Percentiles rank a stretch among this genome's conserved stretches.
These are phyloP conservation scores for Pemphredon lugubris DNA, from an alignment of 2,888 invertebrate genomes.

Conservation along the genomic window DNA sequence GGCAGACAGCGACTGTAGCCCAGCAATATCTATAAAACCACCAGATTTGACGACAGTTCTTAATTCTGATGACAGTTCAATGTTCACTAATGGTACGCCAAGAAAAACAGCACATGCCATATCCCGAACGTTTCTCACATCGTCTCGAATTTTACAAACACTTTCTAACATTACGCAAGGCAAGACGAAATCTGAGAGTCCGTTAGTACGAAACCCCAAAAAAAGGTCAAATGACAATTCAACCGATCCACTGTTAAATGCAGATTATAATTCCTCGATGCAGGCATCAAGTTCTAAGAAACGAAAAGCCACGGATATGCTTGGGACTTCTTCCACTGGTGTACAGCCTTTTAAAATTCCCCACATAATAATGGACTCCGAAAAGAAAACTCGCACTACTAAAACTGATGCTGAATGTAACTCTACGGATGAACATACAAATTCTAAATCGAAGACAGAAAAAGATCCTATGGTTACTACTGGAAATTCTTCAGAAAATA, in stretches of 20 bases:
- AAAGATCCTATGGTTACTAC: constrained; percentile 14
- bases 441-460: constrained; percentile 13
- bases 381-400: constrained; percentile 16
- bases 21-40: constrained; percentile 70
- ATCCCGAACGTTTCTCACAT: constrained; percentile 75
- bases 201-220: constrained; percentile 35
- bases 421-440: constrained; percentile 12
- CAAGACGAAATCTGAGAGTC: constrained; percentile 59
- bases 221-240: constrained; percentile 43
- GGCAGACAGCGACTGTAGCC: constrained; percentile 73
- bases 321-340: constrained; percentile 56
- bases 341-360: constrained; percentile 74
- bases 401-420: constrained; percentile 28
- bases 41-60: constrained; percentile 69
- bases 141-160: constrained; percentile 76
- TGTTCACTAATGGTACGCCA: constrained; percentile 51
- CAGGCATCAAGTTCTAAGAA: constrained; percentile 67
- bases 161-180: constrained; percentile 75
- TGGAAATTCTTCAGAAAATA: constrained; percentile 7
- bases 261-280: constrained; percentile 31
- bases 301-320: constrained; percentile 73
- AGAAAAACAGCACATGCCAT: constrained; percentile 57
- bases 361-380: constrained; percentile 48
- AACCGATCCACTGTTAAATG: constrained; percentile 20
- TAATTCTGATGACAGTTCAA: constrained; percentile 71